Conservation (phyloP, 1,140 invertebrate genomes). For the Papilio polytes region DNA sequence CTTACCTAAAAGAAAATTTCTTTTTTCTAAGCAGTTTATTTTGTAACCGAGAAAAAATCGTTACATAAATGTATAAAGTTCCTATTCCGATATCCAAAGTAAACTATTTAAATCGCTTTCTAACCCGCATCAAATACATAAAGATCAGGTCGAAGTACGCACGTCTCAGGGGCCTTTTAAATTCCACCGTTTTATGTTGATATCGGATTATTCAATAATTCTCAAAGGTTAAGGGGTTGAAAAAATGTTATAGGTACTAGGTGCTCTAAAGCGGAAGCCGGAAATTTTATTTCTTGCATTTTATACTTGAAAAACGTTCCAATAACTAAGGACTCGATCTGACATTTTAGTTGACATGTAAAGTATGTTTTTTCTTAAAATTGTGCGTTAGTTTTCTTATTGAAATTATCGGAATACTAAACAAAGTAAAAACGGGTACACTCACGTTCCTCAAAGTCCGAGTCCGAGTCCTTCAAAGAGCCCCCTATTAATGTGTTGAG, state of each 20-base stretch:
- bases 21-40: too few species aligned
- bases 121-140: conserved; percentile 23
- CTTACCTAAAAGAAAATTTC: too few species aligned
- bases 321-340: too few species aligned
- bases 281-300: not conserved
- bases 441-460: too few species aligned
- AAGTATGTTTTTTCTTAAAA: too few species aligned
- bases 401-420: too few species aligned
- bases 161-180: conserved; percentile 8
- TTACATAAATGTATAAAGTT: not conserved
- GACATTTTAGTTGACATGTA: too few species aligned
- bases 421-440: too few species aligned
- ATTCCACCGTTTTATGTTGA: conserved; percentile 18
- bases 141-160: not conserved
- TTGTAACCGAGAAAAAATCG: not conserved
- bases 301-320: not conserved
- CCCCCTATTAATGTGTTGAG: too few species aligned
- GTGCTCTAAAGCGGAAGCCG: not conserved
- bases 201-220: conserved; percentile 13
- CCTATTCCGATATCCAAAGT: not conserved
- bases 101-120: conserved; percentile 17
- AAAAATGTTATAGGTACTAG: not conserved
- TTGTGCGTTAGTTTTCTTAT: too few species aligned
- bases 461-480: too few species aligned
- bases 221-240: not conserved